Conservation (phyloP, 2,797 vertebrate species). For the Semotilus atromaculatus region DNA sequence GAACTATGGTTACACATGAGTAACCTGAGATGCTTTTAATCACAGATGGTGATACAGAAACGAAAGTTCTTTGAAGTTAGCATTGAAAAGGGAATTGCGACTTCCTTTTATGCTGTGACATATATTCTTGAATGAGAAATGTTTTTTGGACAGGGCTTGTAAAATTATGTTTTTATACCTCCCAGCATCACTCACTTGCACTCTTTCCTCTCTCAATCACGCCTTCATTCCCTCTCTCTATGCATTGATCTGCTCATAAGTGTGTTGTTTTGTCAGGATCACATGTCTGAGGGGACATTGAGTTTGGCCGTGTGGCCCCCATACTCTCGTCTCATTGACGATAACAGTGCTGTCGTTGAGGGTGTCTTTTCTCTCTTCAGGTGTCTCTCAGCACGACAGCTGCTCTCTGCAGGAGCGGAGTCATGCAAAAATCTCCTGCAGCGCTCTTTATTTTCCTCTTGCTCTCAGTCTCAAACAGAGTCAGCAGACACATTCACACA, state of each 20-base stretch:
- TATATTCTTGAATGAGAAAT: not conserved
- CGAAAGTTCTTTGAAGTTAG: not conserved
- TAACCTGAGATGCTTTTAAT: not conserved
- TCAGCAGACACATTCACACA: constrained; percentile 9
- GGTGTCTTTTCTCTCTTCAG: constrained; percentile 49
- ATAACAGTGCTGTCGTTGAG: constrained; percentile 40
- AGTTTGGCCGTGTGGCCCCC: constrained; percentile 12
- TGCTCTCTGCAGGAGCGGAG: constrained; percentile 23
- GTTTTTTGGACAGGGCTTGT: not conserved
- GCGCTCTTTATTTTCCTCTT: constrained; percentile 17
- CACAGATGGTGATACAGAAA: not conserved
- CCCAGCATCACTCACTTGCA: not conserved
- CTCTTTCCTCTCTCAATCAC: constrained; percentile 25
- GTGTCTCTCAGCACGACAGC: constrained; percentile 51
- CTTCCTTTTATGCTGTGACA: not conserved
- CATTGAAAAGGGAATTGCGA: not conserved
- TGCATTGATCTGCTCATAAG: constrained; percentile 13
- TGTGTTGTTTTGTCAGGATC: constrained; percentile 36
- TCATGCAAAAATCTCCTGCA: constrained; percentile 25
- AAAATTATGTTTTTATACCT: not conserved
- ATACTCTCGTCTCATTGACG: constrained; percentile 37
- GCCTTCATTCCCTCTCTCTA: not conserved
- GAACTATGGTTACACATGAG: too few species aligned
- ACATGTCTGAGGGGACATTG: constrained; percentile 36
- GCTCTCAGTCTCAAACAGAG: constrained; percentile 13